These are phyloP conservation scores for Callimorpha dominula DNA, from an alignment of 2,888 invertebrate genomes.

Conservation along the genomic window DNA sequence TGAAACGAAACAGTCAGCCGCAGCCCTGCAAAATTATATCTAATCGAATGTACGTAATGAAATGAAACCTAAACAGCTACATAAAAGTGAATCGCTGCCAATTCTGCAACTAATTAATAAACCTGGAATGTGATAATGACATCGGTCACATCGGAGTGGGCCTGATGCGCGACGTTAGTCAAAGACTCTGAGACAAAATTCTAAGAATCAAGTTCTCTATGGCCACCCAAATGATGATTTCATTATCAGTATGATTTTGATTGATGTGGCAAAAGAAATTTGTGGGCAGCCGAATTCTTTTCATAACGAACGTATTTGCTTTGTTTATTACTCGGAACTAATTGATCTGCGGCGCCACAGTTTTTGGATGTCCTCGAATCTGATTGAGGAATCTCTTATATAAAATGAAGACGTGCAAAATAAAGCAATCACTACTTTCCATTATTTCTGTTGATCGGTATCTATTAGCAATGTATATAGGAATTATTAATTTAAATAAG, in stretches of 20 bases:
- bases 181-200: conserved; percentile 67
- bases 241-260: conserved; percentile 87
- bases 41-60: conserved; percentile 6
- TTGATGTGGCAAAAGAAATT: conserved; percentile 85
- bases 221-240: conserved; percentile 87
- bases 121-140: conserved; percentile 85
- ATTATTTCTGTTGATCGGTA: not conserved
- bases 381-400: conserved; percentile 41
- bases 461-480: not conserved
- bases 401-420: conserved; percentile 18
- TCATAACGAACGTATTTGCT: conserved; percentile 80
- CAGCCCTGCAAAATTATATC: not conserved
- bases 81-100: conserved; percentile 5
- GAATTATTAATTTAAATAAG: no score
- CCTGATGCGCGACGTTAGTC: conserved; percentile 34
- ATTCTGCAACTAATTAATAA: conserved; percentile 79
- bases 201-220: conserved; percentile 81
- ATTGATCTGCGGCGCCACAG: conserved; percentile 83
- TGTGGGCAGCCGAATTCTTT: conserved; percentile 78
- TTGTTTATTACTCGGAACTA: conserved; percentile 85
- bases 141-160: conserved; percentile 63
- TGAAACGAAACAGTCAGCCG: not conserved
- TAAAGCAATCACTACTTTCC: not conserved
- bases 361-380: conserved; percentile 69
- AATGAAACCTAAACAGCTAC: conserved; percentile 1